phyloP scores from a whole-genome alignment of 1,140 invertebrate genomes.

The Hydropsyche tenuis region DNA sequence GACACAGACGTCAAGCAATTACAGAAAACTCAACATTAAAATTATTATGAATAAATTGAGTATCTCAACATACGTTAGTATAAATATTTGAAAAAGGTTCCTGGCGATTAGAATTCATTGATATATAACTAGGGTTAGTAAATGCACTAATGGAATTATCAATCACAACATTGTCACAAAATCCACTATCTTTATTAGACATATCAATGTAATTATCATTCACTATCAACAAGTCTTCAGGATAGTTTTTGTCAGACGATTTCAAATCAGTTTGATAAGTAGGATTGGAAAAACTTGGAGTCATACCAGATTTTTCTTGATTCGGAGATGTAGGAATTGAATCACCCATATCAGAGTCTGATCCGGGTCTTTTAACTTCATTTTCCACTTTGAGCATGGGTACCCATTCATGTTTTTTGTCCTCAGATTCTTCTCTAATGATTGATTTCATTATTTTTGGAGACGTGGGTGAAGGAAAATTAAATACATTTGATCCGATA shows the following conservation, averaged over 20 bases:
- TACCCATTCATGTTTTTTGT: conserved; percentile 61
- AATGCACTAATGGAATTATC: conserved; percentile 54
- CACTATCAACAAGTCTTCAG: conserved; percentile 60
- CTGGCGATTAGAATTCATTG: conserved; percentile 47
- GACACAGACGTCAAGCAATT: too few relatives aligned
- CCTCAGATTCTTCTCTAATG: conserved; percentile 52
- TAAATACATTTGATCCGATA: conserved; percentile 53
- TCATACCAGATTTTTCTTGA: conserved; percentile 1
- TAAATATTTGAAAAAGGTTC: conserved; percentile 37
- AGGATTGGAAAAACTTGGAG: conserved; percentile 52
- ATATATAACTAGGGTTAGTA: conserved; percentile 62
- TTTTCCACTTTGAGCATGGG: conserved; percentile 65
- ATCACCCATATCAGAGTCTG: conserved; percentile 58
- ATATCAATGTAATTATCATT: conserved; percentile 69
- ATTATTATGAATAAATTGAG: too few relatives aligned
- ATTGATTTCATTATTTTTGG: conserved; percentile 52
- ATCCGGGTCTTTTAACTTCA: conserved; percentile 55
- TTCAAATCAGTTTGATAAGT: conserved; percentile 50
- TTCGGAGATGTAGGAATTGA: conserved; percentile 52
- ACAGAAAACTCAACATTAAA: too few relatives aligned
- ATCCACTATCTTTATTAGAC: conserved; percentile 63
- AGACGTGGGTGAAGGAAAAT: conserved; percentile 58
- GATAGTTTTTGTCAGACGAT: conserved; percentile 53
- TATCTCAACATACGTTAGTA: conserved; percentile 18
- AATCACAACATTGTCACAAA: conserved; percentile 54